Base-by-base conservation (phyloP, 2,797 vertebrate species). In the Xenops minutus region DNA sequence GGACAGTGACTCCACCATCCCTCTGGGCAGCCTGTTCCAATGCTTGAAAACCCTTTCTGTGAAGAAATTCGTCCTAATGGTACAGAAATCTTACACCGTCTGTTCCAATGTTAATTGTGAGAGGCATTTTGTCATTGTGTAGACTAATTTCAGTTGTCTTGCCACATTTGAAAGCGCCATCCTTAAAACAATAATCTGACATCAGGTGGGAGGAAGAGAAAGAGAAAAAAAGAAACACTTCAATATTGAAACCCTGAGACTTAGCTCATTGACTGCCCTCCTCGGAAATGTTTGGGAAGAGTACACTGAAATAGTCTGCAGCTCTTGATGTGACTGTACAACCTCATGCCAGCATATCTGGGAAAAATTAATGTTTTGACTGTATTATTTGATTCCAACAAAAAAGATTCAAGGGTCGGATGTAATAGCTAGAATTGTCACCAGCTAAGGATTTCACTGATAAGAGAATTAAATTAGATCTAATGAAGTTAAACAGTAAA, bases 11-110 rank as follows among this genome's bases (percentile, higher is more conserved):
- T 64, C 8, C 34, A 77, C 8, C 29, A 63, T 5, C 7, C 26
- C 37, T 26, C 37, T 46, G n/a, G 23, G n/a, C n/a, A 83, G 44
- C 37, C 30, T 0, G 0, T 41, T 48, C 18, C 26, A 17, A 54
- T 10, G 4, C 5, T 61, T 59, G 34, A 59, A 36, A 7, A 16
- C 6, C 12, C 5, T 3, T 72, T 34, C 44, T 14, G 8, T 29
- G 39, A 72, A 58, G 26, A 59, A 72, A 20, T 41, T 52, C 18
- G 9, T 72, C 22, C 30, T 58, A 34, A 39, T 5, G 9, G 39
- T 55, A 55, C 63, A 62, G 55, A 76, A 84, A 75, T 6, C 54
- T 78, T 81, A 32, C 2, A 14, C 6, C 21, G 66, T 46, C 44
- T 76, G 21, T 76, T 86, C 23, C 49, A 73, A 3, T 8, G 39